Evolutionary conservation across 2,113 vertebrate genomes (phyloP).

Genomic region (Microtus richardsoni): DNA sequence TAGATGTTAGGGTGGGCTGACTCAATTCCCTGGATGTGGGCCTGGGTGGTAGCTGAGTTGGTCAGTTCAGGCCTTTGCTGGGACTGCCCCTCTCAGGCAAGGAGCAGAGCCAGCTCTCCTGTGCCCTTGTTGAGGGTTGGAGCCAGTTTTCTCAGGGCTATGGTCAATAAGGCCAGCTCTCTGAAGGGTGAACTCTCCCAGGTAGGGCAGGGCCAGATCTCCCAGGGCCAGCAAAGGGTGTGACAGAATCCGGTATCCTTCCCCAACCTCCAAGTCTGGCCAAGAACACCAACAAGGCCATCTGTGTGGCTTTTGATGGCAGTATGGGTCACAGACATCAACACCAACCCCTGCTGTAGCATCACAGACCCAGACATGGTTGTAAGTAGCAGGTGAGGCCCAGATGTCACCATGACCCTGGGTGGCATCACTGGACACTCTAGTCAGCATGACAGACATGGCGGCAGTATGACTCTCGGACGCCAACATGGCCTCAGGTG

Average conservation of each 20-base stretch:
- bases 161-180: not conserved
- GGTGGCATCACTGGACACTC: not conserved
- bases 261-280: no score
- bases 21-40: not conserved
- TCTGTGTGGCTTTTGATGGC: not conserved
- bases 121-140: not conserved
- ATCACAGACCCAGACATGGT: not conserved
- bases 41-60: not conserved
- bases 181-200: not conserved
- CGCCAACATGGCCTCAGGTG: not conserved
- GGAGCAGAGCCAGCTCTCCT: not conserved
- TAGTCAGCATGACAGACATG: not conserved
- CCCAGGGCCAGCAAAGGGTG: not conserved
- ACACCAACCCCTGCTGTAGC: not conserved
- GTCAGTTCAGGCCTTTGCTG: not conserved
- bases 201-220: not conserved
- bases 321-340: not conserved
- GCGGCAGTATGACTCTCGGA: not conserved
- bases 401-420: not conserved
- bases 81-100: not conserved
- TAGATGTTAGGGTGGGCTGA: not conserved
- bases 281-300: no score
- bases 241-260: not conserved
- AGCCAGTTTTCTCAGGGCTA: not conserved
- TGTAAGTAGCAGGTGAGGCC: not conserved